A percentile compares a stretch with the other conserved stretches of the same genome.
These are phyloP conservation scores for Xerus inauris DNA, from an alignment of 2,113 vertebrate genomes.

Conservation along the genomic window DNA sequence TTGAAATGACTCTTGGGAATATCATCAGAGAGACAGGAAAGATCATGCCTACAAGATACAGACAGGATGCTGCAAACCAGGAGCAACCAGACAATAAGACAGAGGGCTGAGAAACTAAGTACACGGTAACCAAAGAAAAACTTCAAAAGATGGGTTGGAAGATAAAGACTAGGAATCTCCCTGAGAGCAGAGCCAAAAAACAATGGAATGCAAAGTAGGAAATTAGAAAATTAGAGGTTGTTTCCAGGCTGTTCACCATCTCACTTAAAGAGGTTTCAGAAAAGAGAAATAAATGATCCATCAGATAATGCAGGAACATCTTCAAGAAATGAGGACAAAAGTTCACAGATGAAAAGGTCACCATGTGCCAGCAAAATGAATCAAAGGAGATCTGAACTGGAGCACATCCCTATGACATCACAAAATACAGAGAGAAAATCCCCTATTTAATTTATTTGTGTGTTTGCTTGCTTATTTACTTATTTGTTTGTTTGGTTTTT, in stretches of 20 bases:
- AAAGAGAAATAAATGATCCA: not conserved
- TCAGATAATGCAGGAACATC: not conserved
- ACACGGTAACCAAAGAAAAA: not conserved
- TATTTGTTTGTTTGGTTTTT: not conserved
- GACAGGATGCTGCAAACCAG: conserved; percentile 9
- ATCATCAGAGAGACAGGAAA: not conserved
- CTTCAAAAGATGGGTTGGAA: not conserved
- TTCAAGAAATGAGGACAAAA: not conserved
- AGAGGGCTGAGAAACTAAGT: not conserved
- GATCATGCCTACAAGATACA: not conserved
- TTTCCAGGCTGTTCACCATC: not conserved
- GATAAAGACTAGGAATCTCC: not conserved
- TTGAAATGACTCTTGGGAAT: conserved; percentile 28
- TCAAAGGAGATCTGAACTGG: not conserved
- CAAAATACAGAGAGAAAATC: not conserved
- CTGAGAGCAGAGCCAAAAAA: conserved; percentile 1
- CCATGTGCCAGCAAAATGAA: not conserved
- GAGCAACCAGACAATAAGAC: not conserved
- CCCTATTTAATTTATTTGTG: no score
- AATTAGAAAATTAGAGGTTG: not conserved
- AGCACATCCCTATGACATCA: not conserved
- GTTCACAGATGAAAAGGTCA: not conserved
- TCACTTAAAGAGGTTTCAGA: conserved; percentile 39
- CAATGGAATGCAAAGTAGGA: not conserved
- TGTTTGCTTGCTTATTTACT: not conserved